Evolutionary conservation across 2,113 vertebrate species (phyloP).

Genomic region (human): GRCh38 chr3:62781501-62782000

Average conservation of each 20-base stretch:
- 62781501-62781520: neutral
- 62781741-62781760: neutral
- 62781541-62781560: neutral
- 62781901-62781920: neutral
- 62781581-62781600: neutral
- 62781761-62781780: neutral
- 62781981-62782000: neutral
- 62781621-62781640: neutral
- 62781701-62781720: neutral
- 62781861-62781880: neutral
- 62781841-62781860: neutral
- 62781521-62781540: neutral
- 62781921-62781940: neutral
- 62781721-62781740: neutral
- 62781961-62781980: neutral
- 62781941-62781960: neutral
- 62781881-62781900: neutral
- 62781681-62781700: fast-evolving
- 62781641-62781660: neutral
- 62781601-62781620: neutral
- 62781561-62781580: neutral
- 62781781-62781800: neutral
- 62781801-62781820: neutral
- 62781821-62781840: neutral
- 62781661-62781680: too few species aligned